Percentiles rank a stretch among this genome's conserved stretches.
These are phyloP conservation scores for Danio albolineatus DNA, from an alignment of 2,797 vertebrate genomes.

Conservation along the genomic window DNA sequence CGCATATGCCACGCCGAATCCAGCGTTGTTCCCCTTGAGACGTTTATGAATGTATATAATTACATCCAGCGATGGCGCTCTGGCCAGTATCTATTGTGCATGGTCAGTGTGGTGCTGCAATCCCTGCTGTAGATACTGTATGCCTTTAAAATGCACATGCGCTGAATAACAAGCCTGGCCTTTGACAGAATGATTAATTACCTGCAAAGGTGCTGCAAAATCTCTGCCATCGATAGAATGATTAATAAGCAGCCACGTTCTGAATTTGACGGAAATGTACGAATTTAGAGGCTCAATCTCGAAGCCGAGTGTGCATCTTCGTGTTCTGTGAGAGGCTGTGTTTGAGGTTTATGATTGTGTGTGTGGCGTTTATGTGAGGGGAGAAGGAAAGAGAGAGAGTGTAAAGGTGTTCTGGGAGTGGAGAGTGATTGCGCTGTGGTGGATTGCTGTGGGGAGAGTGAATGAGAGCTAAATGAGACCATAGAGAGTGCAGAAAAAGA, in stretches of 20 bases:
- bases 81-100: conserved; percentile 45
- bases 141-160: conserved; percentile 56
- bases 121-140: conserved; percentile 61
- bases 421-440: conserved; percentile 31
- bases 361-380: conserved; percentile 43
- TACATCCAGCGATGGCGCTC: conserved; percentile 44
- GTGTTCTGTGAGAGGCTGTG: neutral
- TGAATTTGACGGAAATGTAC: conserved; percentile 24
- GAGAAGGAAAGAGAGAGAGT: neutral
- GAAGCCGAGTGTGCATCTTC: neutral
- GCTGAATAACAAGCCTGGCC: conserved; percentile 72
- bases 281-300: neutral
- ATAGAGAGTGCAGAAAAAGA: conserved; percentile 44
- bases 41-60: conserved; percentile 51
- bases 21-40: conserved; percentile 24
- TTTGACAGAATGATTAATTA: conserved; percentile 76
- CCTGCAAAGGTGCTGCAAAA: conserved; percentile 61
- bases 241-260: conserved; percentile 52
- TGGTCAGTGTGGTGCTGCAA: conserved; percentile 27
- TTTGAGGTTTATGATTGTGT: conserved; percentile 26
- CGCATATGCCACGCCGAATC: conserved; percentile 23
- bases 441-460: conserved; percentile 19
- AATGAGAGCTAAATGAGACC: conserved; percentile 53
- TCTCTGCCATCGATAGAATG: conserved; percentile 58
- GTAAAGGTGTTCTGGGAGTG: conserved; percentile 18